Evolutionary conservation across 1,140 invertebrate species (phyloP), one percentile per base, ranked within the genome.

Genomic region (Drosophila tani): DNA sequence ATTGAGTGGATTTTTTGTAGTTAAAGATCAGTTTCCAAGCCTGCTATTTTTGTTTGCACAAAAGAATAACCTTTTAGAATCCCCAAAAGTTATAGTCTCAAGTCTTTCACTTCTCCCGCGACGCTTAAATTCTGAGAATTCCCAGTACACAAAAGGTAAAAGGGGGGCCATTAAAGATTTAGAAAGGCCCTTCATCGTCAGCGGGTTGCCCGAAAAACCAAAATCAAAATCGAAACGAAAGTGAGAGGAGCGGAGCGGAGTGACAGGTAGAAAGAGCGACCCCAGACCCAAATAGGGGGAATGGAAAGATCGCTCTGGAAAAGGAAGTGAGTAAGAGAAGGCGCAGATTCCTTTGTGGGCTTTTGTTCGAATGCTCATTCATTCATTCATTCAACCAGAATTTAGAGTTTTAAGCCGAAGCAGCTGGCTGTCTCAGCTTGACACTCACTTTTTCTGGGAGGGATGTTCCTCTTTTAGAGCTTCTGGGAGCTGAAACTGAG

Each of bases 91-190:
- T 35, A 5, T 17, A 11, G 3, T 21, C 12, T 15, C 14, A 56
- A n/a, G n/a, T 24, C 53, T 40, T 56, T 40, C 19, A 24, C 53
- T 56, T 56, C 19, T 24, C 14, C 7, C 7, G 1, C 7, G 11
- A 3, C 15, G 7, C 14, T 41, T 41, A 41, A 38, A 29, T 32
- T 32, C 58, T 12, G 8, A 73, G 70, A 73, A 60, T 71, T 59
- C 53, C 53, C 19, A 29, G 35, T 15, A 58, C n/a, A 29, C 7
- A 38, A 58, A 50, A 58, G 65, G 69, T 73, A 73, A 73, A 73
- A 73, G 69, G 66, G 62, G 58, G 35, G 53, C 68, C 67, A 73
- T 74, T 74, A 73, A 73, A 74, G 68, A 74, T 74, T 74, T 74
- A 73, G 70, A 74, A 74, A 74, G 70, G 69, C 69, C 69, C 69